A percentile compares a stretch with the other conserved stretches of the same genome.
These are phyloP conservation scores for Paracyclopina nana DNA, from an alignment of 1,140 invertebrate genomes.

Conservation along the genomic window DNA sequence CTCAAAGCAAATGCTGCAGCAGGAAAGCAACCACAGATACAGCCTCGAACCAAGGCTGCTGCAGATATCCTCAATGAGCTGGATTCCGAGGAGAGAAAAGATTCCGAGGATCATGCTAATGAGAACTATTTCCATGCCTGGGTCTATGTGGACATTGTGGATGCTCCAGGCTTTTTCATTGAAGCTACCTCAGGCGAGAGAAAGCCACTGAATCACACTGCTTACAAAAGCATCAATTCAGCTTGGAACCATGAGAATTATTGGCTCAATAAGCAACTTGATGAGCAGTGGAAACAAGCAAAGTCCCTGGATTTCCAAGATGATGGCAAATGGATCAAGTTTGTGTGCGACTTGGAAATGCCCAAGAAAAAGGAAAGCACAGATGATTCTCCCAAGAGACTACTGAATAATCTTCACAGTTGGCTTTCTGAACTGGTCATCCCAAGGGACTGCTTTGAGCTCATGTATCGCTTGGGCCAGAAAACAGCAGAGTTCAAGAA, in stretches of 20 bases:
- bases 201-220: background rate
- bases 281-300: background rate
- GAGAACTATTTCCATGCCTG: background rate
- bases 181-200: conserved; percentile 4
- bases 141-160: conserved; percentile 6
- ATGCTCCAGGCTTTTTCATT: conserved; percentile 5
- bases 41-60: no score
- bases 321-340: background rate
- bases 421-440: background rate
- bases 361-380: background rate
- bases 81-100: no score
- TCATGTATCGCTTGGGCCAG: conserved; percentile 9
- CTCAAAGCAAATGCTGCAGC: no score
- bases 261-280: conserved; percentile 3
- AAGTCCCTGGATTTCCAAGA: background rate
- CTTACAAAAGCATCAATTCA: background rate
- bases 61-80: no score
- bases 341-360: background rate
- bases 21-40: no score
- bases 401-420: background rate
- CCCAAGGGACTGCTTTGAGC: conserved; percentile 1
- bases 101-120: background rate
- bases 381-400: background rate
- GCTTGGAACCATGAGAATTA: conserved; percentile 8
- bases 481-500: background rate